Base-by-base conservation (phyloP, 2,888 invertebrate genomes). In the Andrena dorsata region DNA sequence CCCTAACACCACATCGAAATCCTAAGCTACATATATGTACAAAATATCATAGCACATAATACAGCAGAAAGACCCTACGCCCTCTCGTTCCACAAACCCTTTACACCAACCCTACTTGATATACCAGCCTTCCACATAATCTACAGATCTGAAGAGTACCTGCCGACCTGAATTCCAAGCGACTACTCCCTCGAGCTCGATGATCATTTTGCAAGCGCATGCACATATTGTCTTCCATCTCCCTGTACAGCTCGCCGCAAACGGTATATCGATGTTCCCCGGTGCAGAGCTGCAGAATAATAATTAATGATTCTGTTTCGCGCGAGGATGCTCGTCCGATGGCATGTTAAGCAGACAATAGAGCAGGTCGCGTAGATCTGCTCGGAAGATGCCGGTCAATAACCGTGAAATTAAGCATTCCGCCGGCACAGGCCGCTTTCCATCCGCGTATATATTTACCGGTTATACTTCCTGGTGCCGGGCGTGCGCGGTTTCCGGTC, bases 391-490 rank as follows among this genome's bases (percentile, higher is more conserved):
- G 80, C 68, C 79, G 84, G 86, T 80, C 84, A 82, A 79, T 85
- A 82, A 81, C 82, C 88, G 85, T 80, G 80, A 82, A 81, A 88
- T 88, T 88, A 88, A 89, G 86, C 82, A 89, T 88, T 88, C 89
- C 74, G 80, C 30, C 60, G 53, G 81, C 89, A 87, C 79, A 74
- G 49, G 69, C 75, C 72, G 78, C 72, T 79, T 82, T 87, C 89
- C 84, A 88, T 86, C 86, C 86, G 84, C 84, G 78, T 87, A 80
- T 87, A 80, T 83, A 88, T 88, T 85, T 85, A 83, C 88, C 86
- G 88, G 86, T 88, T 85, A 82, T 88, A 88, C 88, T 88, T 88
- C 88, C 88, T 89, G 89, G 85, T 88, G 87, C 41, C 80, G 76
- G 65, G 16, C 85, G 80, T 56, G 80, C 80, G 84, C 82, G 82